Evolutionary conservation across 2,888 invertebrate genomes (phyloP), one percentile per base, ranked within the genome.

Genomic region (Busseola fusca): DNA sequence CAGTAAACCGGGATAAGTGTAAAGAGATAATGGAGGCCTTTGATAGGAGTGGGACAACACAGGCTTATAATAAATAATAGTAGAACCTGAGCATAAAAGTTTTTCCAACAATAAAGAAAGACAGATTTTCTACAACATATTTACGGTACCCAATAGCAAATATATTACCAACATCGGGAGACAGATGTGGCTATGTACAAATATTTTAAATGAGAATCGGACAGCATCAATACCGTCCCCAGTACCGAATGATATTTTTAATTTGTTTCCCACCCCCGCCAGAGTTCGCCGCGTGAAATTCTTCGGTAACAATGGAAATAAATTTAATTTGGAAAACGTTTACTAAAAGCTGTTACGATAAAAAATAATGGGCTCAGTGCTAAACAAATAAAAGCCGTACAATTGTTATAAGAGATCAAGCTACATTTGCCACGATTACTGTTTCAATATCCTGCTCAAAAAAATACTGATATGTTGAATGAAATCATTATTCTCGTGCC

Each of bases 171-270:
- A 14, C 37, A 45, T 40, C 16, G 5, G 3, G 25, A 5, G 10
- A 48, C 56, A 48, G 48, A 76, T 6, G 37, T 27, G 9, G 25
- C 30, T 34, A 6, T 42, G 27, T 6, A 37, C 27, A 34, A 69
- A 69, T 77, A 69, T 69, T 77, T 70, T 18, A 70, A 77, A 58
- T 77, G 40, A 6, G 48, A 48, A 42, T 9, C 16, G 34, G n/a
- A 42, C n/a, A n/a, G 34, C 40, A 45, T 76, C 42, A 27, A n/a
- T n/a, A 59, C 4, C 16, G 37, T 25, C 27, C 37, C 48, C 42
- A 58, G 27, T 30, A n/a, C 40, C 25, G n/a, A 73, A 64, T 50
- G 14, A 79, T 79, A 64, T 79, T 79, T 75, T 75, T 80, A 64
- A 75, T 80, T 74, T 60, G 60, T 80, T 79, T 50, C n/a, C 16